Base-by-base conservation (phyloP, 2,888 invertebrate species). In the Orchesella flavescens region DNA sequence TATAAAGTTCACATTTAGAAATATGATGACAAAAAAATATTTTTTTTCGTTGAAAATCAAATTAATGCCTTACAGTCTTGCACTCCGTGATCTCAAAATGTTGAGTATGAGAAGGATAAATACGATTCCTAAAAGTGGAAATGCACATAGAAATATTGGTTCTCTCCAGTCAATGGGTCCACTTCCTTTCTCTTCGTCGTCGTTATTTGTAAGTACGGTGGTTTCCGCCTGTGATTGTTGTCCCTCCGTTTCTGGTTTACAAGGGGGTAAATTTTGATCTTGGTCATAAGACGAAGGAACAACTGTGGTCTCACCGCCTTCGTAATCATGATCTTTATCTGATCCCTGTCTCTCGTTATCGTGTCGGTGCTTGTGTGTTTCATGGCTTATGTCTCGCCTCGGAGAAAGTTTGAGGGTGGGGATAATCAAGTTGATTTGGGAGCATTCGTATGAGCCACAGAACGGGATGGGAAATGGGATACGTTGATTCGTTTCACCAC, bases 391-490 rank as follows among this genome's bases (percentile, higher is more conserved):
- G 5, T 61, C 44, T 23, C 55, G 21, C 34, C 63, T 24, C 13
- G 57, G 24, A 19, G 75, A 59, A 10, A 86, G 72, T 46, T 86
- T 86, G 21, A 86, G 66, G 0, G 59, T 44, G 9, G 82, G 75
- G 1, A 86, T 23, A 1, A 86, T 53, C 7, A 12, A 46, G 65
- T 72, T 78, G 61, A 12, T 72, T 24, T 82, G 75, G 0, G 79
- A 46, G 24, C 86, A 86, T 5, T 78, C 82, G 68, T 86, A 86
- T 0, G 79, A 49, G 2, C 86, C 86, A 44, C 86, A 86, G 44
- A 79, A 82, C 24, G 71, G 63, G 24, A 75, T 72, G 0, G 53
- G 72, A 55, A 34, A 65, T 0, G 71, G 77, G 7, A 76, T 78
- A 5, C 65, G 76, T 63, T 71, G 53, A 5, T 46, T 80, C 4